Evolutionary conservation across 2,113 vertebrate genomes (phyloP).

Genomic region (Stegostoma tigrinum): DNA sequence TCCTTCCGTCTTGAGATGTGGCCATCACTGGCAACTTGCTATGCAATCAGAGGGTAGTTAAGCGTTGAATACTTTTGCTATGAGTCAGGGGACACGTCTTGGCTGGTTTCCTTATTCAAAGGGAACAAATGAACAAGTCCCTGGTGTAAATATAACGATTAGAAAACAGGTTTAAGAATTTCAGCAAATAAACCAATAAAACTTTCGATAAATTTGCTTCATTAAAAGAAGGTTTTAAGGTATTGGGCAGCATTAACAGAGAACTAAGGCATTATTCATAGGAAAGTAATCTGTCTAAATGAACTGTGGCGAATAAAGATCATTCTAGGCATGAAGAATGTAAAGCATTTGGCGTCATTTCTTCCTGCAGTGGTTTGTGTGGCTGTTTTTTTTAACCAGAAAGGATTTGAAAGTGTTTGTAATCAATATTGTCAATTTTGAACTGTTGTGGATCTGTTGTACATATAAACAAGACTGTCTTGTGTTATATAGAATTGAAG

Average conservation of each 20-base stretch:
- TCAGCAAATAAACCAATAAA: neutral
- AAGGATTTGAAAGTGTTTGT: neutral
- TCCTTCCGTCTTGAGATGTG: too few species aligned
- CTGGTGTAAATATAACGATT: neutral
- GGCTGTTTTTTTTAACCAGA: neutral
- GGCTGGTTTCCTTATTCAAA: too few species aligned
- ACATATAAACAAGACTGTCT: neutral
- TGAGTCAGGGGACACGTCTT: too few species aligned
- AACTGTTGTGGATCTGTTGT: neutral
- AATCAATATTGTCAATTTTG: neutral
- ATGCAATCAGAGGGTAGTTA: too few species aligned
- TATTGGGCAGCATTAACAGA: neutral
- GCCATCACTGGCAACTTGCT: too few species aligned
- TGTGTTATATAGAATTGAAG: neutral
- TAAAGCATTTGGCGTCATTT: neutral
- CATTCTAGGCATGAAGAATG: neutral
- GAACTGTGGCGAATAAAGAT: neutral
- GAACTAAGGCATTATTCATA: neutral
- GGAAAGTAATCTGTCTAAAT: neutral
- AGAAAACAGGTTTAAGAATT: neutral
- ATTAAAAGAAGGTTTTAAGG: neutral
- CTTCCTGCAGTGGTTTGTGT: too few species aligned
- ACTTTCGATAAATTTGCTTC: neutral
- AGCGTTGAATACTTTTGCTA: too few species aligned
- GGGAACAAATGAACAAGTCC: neutral